A percentile compares a stretch with the other conserved stretches of the same genome.
Evolutionary conservation across 2,113 vertebrate species (phyloP).

Genomic region (Bothrops jararaca): DNA sequence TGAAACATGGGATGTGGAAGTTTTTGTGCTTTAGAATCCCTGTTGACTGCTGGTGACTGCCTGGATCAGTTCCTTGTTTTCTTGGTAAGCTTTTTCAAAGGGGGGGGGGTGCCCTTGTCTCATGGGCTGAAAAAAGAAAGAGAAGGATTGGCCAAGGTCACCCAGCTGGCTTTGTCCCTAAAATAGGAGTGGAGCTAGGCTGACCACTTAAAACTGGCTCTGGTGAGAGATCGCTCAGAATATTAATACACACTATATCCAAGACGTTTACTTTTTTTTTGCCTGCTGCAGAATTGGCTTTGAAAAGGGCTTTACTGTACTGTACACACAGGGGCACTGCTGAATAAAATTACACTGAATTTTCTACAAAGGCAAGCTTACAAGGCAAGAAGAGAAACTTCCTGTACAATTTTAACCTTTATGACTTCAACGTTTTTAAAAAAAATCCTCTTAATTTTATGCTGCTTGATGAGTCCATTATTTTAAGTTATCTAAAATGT

Average conservation of each 20-base stretch:
- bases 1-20: too few species aligned
- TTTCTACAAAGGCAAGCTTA: neutral
- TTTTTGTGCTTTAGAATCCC: too few species aligned
- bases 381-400: neutral
- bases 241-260: neutral
- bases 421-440: neutral
- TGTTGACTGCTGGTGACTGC: too few species aligned
- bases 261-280: neutral
- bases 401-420: too few species aligned
- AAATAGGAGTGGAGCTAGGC: neutral
- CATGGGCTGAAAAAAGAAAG: too few species aligned
- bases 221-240: neutral
- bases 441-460: neutral
- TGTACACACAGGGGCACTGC: too few species aligned
- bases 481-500: neutral
- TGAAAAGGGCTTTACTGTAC: too few species aligned
- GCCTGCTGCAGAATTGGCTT: neutral
- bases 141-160: too few species aligned
- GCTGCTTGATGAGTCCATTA: neutral
- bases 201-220: neutral
- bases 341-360: neutral
- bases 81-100: too few species aligned
- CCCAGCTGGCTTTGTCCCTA: too few species aligned
- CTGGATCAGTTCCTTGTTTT: too few species aligned
- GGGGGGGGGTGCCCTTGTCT: too few species aligned